These are phyloP conservation scores for Drosophila carrolli DNA, from an alignment of 1,140 invertebrate genomes.

Conservation along the genomic window DNA sequence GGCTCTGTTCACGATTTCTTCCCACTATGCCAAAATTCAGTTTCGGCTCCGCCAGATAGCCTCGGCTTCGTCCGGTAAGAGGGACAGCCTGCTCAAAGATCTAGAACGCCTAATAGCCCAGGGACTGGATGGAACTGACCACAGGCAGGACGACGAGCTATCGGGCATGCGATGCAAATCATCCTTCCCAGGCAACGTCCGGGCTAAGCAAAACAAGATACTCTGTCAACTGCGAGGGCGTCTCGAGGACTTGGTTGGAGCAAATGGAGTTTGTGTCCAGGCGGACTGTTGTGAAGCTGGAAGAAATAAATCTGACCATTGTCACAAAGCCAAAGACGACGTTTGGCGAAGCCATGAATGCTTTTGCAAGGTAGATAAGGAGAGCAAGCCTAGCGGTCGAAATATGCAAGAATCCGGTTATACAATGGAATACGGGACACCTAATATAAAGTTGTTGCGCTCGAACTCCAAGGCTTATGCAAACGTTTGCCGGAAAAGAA, in stretches of 20 bases:
- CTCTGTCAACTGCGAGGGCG: constrained; percentile 27
- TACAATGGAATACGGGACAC: too few species aligned
- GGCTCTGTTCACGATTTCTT: constrained; percentile 56
- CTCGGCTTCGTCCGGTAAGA: constrained; percentile 32
- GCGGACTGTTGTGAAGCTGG: background rate
- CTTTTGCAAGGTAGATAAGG: too few species aligned
- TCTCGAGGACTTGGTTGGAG: constrained; percentile 12
- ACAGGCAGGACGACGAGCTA: constrained; percentile 1
- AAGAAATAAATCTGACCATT: background rate
- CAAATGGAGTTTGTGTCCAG: background rate
- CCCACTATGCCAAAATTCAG: constrained; percentile 68
- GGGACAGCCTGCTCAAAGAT: constrained; percentile 40
- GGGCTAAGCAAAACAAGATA: constrained; percentile 35
- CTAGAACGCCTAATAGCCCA: constrained; percentile 41
- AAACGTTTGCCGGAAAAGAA: too few species aligned
- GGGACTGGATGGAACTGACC: constrained; percentile 25
- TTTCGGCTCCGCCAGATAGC: constrained; percentile 68
- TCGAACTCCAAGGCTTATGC: too few species aligned
- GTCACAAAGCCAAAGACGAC: too few species aligned
- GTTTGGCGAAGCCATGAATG: too few species aligned
- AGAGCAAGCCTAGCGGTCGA: too few species aligned
- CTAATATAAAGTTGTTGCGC: too few species aligned
- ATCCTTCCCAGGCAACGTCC: constrained; percentile 31
- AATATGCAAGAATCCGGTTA: too few species aligned
- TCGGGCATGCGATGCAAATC: background rate